Evolutionary conservation across 64 coral and sea anemone species (phyloP).

Genomic region (Actinia equina): DNA sequence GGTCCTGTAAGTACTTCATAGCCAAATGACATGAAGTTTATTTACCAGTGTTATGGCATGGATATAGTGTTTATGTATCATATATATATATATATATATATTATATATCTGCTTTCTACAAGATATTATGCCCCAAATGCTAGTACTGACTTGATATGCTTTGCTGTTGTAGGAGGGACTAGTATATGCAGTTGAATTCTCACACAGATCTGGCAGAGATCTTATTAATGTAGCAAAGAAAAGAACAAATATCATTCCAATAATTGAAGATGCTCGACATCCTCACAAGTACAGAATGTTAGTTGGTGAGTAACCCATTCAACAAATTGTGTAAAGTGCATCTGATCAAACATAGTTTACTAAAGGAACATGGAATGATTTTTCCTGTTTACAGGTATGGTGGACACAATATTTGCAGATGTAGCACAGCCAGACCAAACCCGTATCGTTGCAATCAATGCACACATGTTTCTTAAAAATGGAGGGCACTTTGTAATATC

Average conservation of each 20-base stretch:
- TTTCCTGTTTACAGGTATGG: slow-evolving; percentile 74
- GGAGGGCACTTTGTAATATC: slow-evolving; percentile 99
- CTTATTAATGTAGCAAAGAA: slow-evolving; percentile 99
- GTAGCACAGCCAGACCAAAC: slow-evolving; percentile 98
- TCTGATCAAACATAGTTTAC: background rate
- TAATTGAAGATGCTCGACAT: slow-evolving; percentile 97
- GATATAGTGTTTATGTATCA: too few species aligned
- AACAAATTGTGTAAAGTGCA: background rate
- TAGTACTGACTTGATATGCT: background rate
- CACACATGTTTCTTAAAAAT: slow-evolving; percentile 98
- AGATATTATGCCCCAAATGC: too few species aligned
- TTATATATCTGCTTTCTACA: too few species aligned
- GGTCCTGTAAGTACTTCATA: slow-evolving; percentile 68
- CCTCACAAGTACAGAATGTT: slow-evolving; percentile 99
- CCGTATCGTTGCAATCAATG: slow-evolving; percentile 98
- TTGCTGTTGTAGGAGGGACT: slow-evolving; percentile 70
- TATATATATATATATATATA: too few species aligned
- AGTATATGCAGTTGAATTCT: slow-evolving; percentile 99
- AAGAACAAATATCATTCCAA: slow-evolving; percentile 95
- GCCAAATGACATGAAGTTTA: background rate
- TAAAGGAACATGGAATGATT: background rate
- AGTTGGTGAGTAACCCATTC: slow-evolving; percentile 58
- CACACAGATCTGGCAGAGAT: slow-evolving; percentile 95
- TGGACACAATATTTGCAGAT: slow-evolving; percentile 98
- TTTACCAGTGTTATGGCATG: too few species aligned